Percentiles rank a stretch among this genome's conserved stretches.
These are phyloP conservation scores for Phylloscopus whistleri DNA, from an alignment of 2,113 vertebrate species.

Conservation along the genomic window DNA sequence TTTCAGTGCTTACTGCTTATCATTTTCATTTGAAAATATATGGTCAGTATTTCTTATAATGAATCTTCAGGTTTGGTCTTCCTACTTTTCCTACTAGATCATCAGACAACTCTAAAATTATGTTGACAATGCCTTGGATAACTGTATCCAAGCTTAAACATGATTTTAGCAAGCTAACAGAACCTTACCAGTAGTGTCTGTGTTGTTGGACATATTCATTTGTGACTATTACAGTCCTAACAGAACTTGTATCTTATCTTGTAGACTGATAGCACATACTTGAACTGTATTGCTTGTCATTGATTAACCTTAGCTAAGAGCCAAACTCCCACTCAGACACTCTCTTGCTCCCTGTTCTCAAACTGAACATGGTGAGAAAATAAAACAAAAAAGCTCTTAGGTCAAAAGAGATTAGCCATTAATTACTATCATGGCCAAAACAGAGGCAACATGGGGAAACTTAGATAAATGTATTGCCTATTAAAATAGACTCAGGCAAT, in stretches of 20 bases:
- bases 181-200: not conserved
- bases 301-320: not conserved
- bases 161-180: not conserved
- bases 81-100: not conserved
- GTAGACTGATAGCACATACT: not conserved
- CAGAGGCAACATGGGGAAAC: not conserved
- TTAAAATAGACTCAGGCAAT: not conserved
- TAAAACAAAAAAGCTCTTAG: not conserved
- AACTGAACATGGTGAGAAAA: not conserved
- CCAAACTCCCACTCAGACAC: not conserved
- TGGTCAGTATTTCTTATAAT: not conserved
- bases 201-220: not conserved
- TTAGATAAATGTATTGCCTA: not conserved
- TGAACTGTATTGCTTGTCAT: not conserved
- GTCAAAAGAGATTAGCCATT: not conserved
- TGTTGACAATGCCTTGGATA: not conserved
- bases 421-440: not conserved
- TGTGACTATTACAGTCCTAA: not conserved
- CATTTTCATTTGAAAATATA: not conserved
- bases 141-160: not conserved
- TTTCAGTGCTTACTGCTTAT: not conserved
- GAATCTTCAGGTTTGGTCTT: not conserved
- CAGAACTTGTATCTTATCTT: not conserved
- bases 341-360: not conserved
- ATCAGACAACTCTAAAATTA: not conserved